Base-by-base conservation (phyloP, 2,888 invertebrate species). In the Agrochola circellaris region DNA sequence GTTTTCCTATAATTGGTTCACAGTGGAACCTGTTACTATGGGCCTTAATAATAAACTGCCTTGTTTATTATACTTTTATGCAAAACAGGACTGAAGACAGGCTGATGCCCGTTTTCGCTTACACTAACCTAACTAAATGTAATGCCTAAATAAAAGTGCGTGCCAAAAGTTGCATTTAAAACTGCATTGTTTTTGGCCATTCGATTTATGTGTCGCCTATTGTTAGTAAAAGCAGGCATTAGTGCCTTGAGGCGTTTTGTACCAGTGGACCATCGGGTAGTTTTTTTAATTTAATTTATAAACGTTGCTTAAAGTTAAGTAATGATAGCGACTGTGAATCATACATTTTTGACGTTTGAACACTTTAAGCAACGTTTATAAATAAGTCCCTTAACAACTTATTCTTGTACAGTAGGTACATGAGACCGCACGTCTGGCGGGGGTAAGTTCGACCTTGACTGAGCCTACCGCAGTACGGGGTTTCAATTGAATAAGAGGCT, bases 1-100 rank as follows among this genome's bases (percentile, higher is more conserved):
- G 51, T 78, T 66, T 66, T 83, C 30, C 34, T 38, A 26, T 7
- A 13, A 38, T 48, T 75, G 62, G 15, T 17, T 17, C 26, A 38
- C 15, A 56, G 51, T 60, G 26, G 23, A 81, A 51, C 54, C 2
- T 77, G n/a, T 20, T 15, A 15, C 20, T 54, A 2, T 30, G 7
- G 9, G 9, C 26, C 6, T 54, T 38, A 34, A 9, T n/a, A 51
- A 30, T n/a, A 8, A 34, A 64, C 20, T n/a, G 8, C 4, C 4
- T 34, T 34, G 5, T 38, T 69, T 38, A 23, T 56, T 26, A 17
- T 11, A 68, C n/a, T 68, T 58, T 34, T n/a, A 4, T 38, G 11
- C 23, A 13, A 23, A 34, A 34, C 20, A 6, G 23, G 20, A 13
- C 30, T 61, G 34, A 61, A 61, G 1, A n/a, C 56, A 26, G 26